Evolutionary conservation across 23 tunicate species (phyloP).

Genomic region (Botrylloides violaceus): DNA sequence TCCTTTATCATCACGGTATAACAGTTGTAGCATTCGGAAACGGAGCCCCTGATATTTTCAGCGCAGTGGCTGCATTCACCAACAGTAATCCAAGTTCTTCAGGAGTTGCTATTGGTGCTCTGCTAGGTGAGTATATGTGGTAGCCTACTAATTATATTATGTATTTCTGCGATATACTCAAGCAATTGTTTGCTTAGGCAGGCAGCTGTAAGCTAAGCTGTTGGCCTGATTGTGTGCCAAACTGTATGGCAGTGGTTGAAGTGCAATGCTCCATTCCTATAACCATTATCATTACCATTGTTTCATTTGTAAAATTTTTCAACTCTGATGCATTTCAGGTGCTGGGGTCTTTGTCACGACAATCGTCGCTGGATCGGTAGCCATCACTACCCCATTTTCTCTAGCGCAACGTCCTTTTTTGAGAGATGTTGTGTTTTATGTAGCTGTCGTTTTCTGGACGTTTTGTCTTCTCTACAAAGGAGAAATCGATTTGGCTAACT

Average conservation of each 20-base stretch:
- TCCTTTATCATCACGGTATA: constrained; percentile 42
- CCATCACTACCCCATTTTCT: constrained; percentile 37
- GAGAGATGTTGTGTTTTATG: constrained; percentile 76
- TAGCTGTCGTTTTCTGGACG: constrained; percentile 65
- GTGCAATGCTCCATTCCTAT: too few relatives aligned
- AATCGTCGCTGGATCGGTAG: constrained; percentile 72
- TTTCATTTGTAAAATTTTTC: too few relatives aligned
- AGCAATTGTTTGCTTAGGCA: too few relatives aligned
- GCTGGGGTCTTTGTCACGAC: constrained; percentile 80
- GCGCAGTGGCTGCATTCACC: constrained; percentile 94
- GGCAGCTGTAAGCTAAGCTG: too few relatives aligned
- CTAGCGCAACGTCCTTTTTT: constrained; percentile 80
- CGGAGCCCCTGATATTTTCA: constrained; percentile 97
- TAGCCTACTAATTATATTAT: too few relatives aligned
- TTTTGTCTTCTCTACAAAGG: constrained; percentile 54
- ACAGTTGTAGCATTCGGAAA: constrained; percentile 98
- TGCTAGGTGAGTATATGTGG: constrained; percentile 56
- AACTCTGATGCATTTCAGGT: constrained; percentile 29
- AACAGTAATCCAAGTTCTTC: constrained; percentile 59
- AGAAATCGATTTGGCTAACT: constrained; percentile 45
- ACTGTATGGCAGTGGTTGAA: too few relatives aligned
- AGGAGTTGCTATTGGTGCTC: constrained; percentile 88
- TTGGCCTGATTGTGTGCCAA: too few relatives aligned
- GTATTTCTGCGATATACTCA: too few relatives aligned
- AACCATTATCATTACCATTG: too few relatives aligned